These are phyloP conservation scores for Hanleya hanleyi DNA, from an alignment of 2,888 invertebrate genomes.

Conservation along the genomic window DNA sequence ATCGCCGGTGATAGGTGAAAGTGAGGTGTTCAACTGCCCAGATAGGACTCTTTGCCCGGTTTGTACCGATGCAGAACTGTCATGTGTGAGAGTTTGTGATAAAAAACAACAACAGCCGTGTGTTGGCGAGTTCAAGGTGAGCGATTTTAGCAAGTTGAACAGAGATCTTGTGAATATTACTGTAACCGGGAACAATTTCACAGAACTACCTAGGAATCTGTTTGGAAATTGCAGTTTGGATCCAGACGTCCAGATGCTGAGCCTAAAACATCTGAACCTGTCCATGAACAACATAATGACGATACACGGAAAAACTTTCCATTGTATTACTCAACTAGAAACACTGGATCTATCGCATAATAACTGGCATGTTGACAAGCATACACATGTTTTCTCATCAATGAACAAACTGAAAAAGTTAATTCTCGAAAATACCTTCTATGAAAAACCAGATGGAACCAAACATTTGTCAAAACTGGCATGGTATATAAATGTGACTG, in stretches of 20 bases:
- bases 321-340: conserved; percentile 41
- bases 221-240: conserved; percentile 40
- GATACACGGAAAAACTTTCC: conserved; percentile 49
- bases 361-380: conserved; percentile 39
- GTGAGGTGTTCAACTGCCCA: too few relatives aligned
- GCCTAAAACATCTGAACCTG: conserved; percentile 36
- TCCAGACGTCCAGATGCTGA: background rate
- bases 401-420: conserved; percentile 34
- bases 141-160: background rate
- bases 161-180: conserved; percentile 23
- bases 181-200: conserved; percentile 39
- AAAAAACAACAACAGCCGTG: too few relatives aligned
- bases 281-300: conserved; percentile 37
- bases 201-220: conserved; percentile 38
- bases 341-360: conserved; percentile 41
- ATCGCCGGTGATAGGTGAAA: too few relatives aligned
- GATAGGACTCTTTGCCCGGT: too few relatives aligned
- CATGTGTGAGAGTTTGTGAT: too few relatives aligned
- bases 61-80: too few relatives aligned
- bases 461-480: conserved; percentile 41
- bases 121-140: too few relatives aligned
- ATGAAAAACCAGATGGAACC: conserved; percentile 35
- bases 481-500: conserved; percentile 32
- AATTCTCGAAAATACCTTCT: conserved; percentile 43
- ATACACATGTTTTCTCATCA: conserved; percentile 40